These are phyloP conservation scores for Oncorhynchus gorbuscha DNA, from an alignment of 2,113 vertebrate species.

Conservation along the genomic window DNA sequence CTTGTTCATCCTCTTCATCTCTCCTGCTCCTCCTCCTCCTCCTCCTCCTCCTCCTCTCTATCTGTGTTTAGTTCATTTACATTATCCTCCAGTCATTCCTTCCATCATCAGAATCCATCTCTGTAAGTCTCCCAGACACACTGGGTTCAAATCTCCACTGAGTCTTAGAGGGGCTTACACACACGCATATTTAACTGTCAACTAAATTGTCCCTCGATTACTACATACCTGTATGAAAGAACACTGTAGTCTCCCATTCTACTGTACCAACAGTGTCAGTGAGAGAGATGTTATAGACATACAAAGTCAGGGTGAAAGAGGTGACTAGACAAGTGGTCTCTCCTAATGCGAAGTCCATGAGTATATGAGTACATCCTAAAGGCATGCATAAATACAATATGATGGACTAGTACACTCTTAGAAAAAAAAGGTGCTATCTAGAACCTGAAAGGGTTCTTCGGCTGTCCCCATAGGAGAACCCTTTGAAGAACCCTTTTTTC, in stretches of 20 bases:
- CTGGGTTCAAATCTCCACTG: conserved; percentile 31
- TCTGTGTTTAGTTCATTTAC: conserved; percentile 20
- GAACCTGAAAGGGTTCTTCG: no score
- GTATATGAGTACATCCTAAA: no score
- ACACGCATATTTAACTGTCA: conserved; percentile 22
- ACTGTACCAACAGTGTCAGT: background rate
- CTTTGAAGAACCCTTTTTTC: no score
- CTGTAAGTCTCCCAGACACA: conserved; percentile 27
- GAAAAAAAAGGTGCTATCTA: no score
- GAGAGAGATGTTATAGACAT: background rate
- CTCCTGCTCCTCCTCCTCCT: background rate
- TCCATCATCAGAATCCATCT: conserved; percentile 43
- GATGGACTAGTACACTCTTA: background rate
- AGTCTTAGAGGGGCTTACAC: conserved; percentile 31
- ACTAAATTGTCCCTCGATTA: conserved; percentile 33
- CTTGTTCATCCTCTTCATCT: no score
- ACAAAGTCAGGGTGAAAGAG: no score
- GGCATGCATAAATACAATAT: background rate
- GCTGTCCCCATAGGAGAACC: no score
- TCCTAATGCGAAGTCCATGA: no score
- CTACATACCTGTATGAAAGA: background rate
- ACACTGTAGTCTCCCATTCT: no score
- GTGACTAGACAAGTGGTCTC: no score
- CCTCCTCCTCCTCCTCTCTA: background rate
- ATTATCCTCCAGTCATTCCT: conserved; percentile 23